Conservation (phyloP, 2,113 vertebrate genomes). For the Catagonus wagneri region DNA sequence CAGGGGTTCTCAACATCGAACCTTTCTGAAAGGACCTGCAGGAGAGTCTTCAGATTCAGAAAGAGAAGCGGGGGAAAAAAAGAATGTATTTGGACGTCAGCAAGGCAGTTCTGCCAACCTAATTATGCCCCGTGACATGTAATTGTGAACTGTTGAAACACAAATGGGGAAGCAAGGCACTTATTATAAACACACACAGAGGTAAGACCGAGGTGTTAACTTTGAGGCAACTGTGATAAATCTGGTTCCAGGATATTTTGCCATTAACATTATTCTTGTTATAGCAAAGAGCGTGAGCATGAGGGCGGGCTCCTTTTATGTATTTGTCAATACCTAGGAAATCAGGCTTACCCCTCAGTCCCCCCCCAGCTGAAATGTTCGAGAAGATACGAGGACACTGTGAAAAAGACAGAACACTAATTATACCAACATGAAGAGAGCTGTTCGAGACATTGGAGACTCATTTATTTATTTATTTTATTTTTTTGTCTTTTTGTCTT, state of each 20-base stretch:
- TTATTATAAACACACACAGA: conserved; percentile 47
- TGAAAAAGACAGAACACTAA: conserved; percentile 25
- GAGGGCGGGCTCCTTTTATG: conserved; percentile 44
- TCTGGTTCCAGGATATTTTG: conserved; percentile 52
- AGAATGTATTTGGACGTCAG: conserved; percentile 41
- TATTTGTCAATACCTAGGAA: conserved; percentile 54
- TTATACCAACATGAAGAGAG: background rate
- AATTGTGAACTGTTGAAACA: conserved; percentile 70
- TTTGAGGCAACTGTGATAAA: conserved; percentile 67
- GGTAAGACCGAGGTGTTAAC: conserved; percentile 56
- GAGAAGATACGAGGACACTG: background rate
- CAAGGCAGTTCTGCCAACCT: conserved; percentile 60
- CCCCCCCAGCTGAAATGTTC: background rate
- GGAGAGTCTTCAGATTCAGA: conserved; percentile 59
- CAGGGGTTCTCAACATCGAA: background rate
- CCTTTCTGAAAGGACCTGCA: conserved; percentile 8
- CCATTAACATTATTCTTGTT: conserved; percentile 45
- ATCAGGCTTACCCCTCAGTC: background rate
- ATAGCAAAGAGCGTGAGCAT: background rate
- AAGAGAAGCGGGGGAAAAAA: background rate
- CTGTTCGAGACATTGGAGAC: background rate
- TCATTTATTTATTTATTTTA: background rate
- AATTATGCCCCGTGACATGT: conserved; percentile 45
- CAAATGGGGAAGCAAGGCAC: conserved; percentile 57
- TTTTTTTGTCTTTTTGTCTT: no score